A percentile compares a stretch with the other conserved stretches of the same genome.
Evolutionary conservation across 2,888 invertebrate species (phyloP).

Genomic region (Eupithecia centaureata): DNA sequence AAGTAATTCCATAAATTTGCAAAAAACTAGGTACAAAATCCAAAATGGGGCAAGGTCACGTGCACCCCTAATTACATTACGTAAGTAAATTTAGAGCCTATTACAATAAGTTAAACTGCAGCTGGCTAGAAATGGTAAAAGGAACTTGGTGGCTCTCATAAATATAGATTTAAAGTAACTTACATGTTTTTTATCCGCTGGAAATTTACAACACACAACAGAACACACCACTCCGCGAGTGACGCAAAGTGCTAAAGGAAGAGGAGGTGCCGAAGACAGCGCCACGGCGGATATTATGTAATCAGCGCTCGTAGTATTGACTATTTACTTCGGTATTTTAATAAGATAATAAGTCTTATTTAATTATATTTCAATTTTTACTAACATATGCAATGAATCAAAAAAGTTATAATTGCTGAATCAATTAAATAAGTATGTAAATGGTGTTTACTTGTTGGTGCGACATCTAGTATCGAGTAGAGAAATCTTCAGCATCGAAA

Average conservation of each 20-base stretch:
- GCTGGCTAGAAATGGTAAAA: neutral
- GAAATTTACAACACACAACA: conserved; percentile 69
- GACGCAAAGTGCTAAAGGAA: conserved; percentile 80
- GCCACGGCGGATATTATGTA: conserved; percentile 74
- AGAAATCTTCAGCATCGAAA: too few species aligned
- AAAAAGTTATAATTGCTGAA: neutral
- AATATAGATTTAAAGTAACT: conserved; percentile 50
- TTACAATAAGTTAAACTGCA: neutral
- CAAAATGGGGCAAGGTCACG: conserved; percentile 77
- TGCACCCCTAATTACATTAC: conserved; percentile 78
- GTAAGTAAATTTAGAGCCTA: conserved; percentile 64
- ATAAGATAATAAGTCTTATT: too few species aligned
- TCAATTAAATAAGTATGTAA: neutral
- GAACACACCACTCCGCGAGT: conserved; percentile 76
- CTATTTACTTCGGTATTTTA: neutral
- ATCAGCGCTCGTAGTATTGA: conserved; percentile 60
- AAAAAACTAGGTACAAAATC: neutral
- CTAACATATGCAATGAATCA: neutral
- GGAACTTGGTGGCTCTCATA: neutral
- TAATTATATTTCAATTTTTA: neutral
- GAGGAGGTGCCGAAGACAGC: conserved; percentile 63
- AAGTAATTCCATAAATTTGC: neutral
- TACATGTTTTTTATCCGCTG: conserved; percentile 79
- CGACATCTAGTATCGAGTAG: conserved; percentile 3
- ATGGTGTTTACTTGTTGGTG: neutral